These are phyloP conservation scores for Sylvietta virens DNA, from an alignment of 2,113 vertebrate genomes.

Conservation along the genomic window DNA sequence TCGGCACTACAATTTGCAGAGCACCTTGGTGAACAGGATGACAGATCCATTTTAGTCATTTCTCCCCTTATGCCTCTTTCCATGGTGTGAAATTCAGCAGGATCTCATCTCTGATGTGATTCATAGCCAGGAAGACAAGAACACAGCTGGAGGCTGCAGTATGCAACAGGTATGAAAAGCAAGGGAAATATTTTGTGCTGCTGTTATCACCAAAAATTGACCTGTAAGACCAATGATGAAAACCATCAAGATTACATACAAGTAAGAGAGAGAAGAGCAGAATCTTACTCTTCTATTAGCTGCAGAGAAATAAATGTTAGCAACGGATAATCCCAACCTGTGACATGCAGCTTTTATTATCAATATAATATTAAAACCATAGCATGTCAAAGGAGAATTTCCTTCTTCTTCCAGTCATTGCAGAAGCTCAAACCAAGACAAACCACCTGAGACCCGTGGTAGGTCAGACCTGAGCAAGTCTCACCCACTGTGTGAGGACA, in stretches of 20 bases:
- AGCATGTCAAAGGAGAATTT: background rate
- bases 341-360: background rate
- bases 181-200: background rate
- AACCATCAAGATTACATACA: background rate
- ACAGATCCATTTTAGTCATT: background rate
- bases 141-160: background rate
- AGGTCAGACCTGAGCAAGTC: background rate
- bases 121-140: background rate
- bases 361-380: background rate
- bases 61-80: background rate
- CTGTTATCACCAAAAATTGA: background rate
- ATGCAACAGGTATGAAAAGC: conserved; percentile 16
- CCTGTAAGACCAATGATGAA: background rate
- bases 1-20: background rate
- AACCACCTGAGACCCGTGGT: background rate
- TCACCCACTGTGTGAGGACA: background rate
- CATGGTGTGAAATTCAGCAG: background rate
- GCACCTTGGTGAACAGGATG: background rate
- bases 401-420: background rate
- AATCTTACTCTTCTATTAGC: background rate
- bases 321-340: background rate
- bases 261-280: background rate
- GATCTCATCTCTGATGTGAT: background rate
- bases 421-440: background rate
- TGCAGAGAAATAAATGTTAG: background rate